Percentiles rank a stretch among this genome's conserved stretches.
Conservation (phyloP, 2,113 vertebrate species). For the Pheucticus melanocephalus region DNA sequence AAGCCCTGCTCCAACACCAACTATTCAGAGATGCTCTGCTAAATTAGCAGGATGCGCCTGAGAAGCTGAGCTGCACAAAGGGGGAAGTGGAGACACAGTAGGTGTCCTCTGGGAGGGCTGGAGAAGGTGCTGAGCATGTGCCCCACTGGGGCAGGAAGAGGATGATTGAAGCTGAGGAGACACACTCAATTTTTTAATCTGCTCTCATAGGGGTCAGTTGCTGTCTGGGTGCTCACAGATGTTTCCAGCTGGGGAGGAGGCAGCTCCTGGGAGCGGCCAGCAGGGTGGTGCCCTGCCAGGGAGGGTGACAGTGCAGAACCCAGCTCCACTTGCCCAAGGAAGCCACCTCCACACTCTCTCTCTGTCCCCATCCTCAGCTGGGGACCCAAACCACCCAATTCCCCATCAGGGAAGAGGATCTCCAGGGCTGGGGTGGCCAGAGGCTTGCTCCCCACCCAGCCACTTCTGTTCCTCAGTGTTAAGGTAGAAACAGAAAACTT, state of each 20-base stretch:
- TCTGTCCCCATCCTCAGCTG: not conserved
- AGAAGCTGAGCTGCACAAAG: not conserved
- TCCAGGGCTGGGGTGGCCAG: not conserved
- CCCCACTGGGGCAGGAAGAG: not conserved
- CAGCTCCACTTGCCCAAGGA: not conserved
- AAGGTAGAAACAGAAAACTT: not conserved
- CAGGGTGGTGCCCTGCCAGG: not conserved
- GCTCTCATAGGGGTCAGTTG: rapidly evolving
- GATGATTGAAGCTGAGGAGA: not conserved
- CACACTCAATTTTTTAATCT: not conserved
- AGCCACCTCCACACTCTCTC: not conserved
- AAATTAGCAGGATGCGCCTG: not conserved
- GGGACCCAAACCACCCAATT: not conserved
- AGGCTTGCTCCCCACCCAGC: not conserved
- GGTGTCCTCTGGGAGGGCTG: not conserved
- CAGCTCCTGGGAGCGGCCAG: not conserved
- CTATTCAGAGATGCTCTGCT: not conserved
- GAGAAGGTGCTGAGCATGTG: not conserved
- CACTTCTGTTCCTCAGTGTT: not conserved
- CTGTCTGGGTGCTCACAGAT: not conserved
- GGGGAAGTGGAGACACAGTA: not conserved
- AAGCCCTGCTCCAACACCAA: slow-evolving; percentile 11
- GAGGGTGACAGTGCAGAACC: not conserved
- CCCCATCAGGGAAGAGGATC: not conserved
- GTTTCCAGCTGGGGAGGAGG: not conserved